Conservation (phyloP, 2,113 vertebrate species). For the Strix aluco region DNA sequence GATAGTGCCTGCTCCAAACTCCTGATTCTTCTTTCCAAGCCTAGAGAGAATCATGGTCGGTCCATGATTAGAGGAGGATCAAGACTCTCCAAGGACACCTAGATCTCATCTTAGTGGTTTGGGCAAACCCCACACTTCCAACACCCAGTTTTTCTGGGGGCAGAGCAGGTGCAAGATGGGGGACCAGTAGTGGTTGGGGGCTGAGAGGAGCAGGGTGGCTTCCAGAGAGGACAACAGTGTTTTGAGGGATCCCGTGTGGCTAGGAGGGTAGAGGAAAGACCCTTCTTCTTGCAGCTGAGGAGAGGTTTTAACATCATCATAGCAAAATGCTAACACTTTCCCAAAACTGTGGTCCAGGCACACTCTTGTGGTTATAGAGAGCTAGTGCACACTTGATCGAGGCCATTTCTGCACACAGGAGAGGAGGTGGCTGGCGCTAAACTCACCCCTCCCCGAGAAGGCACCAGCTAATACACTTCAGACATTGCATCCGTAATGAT, state of each 20-base stretch:
- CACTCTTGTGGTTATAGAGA: slow-evolving; percentile 55
- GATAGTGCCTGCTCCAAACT: not conserved
- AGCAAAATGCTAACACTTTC: not conserved
- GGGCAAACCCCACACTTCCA: not conserved
- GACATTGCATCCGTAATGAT: accelerated
- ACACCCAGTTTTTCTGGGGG: not conserved
- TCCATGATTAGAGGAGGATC: not conserved
- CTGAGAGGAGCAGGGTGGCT: not conserved
- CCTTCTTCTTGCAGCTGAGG: not conserved
- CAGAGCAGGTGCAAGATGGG: not conserved
- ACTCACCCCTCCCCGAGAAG: accelerated
- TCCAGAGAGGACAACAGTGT: not conserved
- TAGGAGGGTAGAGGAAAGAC: not conserved
- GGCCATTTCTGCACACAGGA: not conserved
- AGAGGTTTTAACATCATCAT: accelerated
- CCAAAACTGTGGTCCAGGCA: slow-evolving; percentile 27
- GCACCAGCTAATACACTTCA: not conserved
- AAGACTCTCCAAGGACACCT: not conserved
- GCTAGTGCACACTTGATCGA: not conserved
- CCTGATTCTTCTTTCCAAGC: not conserved
- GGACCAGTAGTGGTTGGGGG: not conserved
- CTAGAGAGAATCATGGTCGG: not conserved
- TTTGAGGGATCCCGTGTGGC: accelerated
- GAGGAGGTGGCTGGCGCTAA: accelerated
- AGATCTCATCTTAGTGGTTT: not conserved